Percentiles rank a stretch among this genome's conserved stretches.
These are phyloP conservation scores for Capreolus pygargus DNA, from an alignment of 2,113 vertebrate genomes.

Conservation along the genomic window DNA sequence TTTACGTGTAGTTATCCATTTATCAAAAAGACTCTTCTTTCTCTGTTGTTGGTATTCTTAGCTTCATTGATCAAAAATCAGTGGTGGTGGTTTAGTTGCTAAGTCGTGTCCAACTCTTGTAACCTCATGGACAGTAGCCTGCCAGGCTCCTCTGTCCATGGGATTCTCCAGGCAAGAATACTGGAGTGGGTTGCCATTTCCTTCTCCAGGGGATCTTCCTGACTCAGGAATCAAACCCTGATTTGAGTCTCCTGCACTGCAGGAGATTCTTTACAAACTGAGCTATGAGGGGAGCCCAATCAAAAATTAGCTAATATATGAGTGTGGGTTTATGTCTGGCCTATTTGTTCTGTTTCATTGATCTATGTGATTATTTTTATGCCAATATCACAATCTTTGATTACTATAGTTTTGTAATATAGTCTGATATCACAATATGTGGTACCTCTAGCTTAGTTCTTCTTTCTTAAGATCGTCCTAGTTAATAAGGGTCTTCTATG, in stretches of 20 bases:
- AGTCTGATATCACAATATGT: not conserved
- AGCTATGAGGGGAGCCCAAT: not conserved
- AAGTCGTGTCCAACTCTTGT: not conserved
- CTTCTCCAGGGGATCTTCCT: not conserved
- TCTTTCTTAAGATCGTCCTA: not conserved
- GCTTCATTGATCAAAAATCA: not conserved
- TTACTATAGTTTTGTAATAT: not conserved
- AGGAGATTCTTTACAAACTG: not conserved
- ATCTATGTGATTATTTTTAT: not conserved
- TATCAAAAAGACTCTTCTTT: not conserved
- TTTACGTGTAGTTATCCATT: not conserved
- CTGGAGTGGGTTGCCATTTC: not conserved
- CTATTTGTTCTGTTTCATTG: not conserved
- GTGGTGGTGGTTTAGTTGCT: not conserved
- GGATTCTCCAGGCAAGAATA: not conserved
- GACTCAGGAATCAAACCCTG: fast-evolving
- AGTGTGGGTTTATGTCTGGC: not conserved
- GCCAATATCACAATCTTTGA: not conserved
- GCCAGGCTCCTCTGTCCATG: not conserved
- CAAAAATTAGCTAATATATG: not conserved
- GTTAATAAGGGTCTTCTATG: not conserved
- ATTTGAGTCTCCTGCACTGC: not conserved
- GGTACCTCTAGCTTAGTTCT: not conserved
- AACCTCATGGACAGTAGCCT: not conserved
- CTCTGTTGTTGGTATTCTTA: not conserved